phyloP scores from a whole-genome alignment of 2,113 vertebrate genomes.

The Junco hyemalis region DNA sequence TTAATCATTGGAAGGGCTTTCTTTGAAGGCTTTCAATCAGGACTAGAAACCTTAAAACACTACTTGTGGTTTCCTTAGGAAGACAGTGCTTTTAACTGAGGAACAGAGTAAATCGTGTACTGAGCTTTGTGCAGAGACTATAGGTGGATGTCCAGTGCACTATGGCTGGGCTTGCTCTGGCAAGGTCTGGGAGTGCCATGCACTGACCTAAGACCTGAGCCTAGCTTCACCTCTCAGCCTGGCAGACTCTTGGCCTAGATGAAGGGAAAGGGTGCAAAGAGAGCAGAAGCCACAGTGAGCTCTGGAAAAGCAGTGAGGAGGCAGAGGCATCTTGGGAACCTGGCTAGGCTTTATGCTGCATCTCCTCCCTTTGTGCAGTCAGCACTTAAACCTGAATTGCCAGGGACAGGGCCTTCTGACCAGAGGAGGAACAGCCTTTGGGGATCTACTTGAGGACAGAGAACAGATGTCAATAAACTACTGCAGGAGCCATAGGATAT shows the following conservation, averaged over 20 bases:
- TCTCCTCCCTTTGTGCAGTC: neutral
- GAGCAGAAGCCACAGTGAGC: neutral
- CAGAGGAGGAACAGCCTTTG: neutral
- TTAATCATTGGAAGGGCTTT: neutral
- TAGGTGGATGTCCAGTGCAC: fast-evolving
- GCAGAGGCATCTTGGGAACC: neutral
- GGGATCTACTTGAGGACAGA: neutral
- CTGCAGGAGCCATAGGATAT: neutral
- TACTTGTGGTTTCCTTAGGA: neutral
- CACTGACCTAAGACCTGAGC: neutral
- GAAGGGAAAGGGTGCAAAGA: neutral
- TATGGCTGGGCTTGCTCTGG: neutral
- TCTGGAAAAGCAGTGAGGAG: neutral
- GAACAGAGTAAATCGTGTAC: neutral
- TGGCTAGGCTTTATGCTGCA: neutral
- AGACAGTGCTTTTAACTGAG: neutral
- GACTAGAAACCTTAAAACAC: neutral
- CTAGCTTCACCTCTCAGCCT: neutral
- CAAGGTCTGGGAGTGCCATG: neutral
- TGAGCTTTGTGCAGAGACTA: neutral
- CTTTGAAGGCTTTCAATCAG: neutral
- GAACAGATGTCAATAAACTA: neutral
- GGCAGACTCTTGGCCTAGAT: neutral
- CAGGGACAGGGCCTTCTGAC: neutral
- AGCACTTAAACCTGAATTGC: neutral